Evolutionary conservation across 2,113 vertebrate species (phyloP).

Genomic region (Meriones unguiculatus): DNA sequence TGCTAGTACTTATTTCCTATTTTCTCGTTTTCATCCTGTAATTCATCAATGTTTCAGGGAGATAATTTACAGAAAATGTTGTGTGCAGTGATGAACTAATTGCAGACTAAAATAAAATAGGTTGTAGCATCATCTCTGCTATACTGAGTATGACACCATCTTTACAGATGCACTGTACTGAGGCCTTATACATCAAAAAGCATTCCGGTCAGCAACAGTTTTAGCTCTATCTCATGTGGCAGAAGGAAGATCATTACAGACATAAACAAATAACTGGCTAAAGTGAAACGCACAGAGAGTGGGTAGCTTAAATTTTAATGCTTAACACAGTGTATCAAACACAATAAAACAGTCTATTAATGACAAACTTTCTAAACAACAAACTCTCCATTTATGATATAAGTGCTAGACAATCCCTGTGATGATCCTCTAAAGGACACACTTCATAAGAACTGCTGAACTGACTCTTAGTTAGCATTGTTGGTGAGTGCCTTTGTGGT

Average conservation of each 20-base stretch:
- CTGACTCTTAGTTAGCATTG: background rate
- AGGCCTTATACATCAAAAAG: background rate
- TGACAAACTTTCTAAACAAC: background rate
- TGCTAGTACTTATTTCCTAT: background rate
- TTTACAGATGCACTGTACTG: background rate
- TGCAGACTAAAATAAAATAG: background rate
- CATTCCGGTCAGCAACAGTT: background rate
- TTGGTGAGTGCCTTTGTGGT: background rate
- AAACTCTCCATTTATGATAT: background rate
- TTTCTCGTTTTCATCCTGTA: background rate
- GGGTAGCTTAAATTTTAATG: background rate
- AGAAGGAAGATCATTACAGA: background rate
- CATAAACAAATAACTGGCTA: slow-evolving; percentile 5
- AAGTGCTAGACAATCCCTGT: background rate
- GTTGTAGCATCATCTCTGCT: background rate
- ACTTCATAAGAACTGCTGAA: background rate
- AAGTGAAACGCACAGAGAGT: background rate
- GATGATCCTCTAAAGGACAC: background rate
- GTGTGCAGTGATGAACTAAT: background rate
- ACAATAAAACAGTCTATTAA: background rate
- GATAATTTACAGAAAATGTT: background rate
- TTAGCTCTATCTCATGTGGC: background rate
- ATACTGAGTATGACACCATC: background rate
- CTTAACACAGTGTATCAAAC: background rate
- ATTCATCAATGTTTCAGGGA: background rate